Evolutionary conservation across 2,888 invertebrate genomes (phyloP).

Genomic region (Oscheius sp.): DNA sequence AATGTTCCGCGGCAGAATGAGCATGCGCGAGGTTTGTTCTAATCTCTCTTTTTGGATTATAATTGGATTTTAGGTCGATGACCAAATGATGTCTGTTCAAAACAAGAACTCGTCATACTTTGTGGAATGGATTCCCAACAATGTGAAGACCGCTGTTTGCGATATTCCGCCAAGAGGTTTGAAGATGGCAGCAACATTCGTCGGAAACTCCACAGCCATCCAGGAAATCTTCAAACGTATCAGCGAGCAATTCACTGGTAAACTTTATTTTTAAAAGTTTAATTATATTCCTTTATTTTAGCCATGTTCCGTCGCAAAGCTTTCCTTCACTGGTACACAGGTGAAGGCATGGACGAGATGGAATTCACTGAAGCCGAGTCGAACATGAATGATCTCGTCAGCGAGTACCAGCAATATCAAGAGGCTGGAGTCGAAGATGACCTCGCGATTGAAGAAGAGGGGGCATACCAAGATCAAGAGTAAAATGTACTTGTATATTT

Average conservation of each 20-base stretch:
- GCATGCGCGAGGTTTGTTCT: constrained; percentile 75
- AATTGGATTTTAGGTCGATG: constrained; percentile 45
- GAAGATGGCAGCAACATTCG: constrained; percentile 90
- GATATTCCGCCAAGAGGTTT: constrained; percentile 90
- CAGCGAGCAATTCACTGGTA: constrained; percentile 83
- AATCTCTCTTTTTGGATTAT: too few relatives aligned
- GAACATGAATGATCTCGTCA: constrained; percentile 83
- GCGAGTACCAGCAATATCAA: constrained; percentile 70
- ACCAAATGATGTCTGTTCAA: constrained; percentile 66
- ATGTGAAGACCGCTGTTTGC: constrained; percentile 92
- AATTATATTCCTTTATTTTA: constrained; percentile 40
- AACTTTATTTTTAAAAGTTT: background rate
- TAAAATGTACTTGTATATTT: background rate
- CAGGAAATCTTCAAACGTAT: constrained; percentile 89
- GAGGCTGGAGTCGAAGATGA: constrained; percentile 60
- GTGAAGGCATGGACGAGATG: constrained; percentile 97
- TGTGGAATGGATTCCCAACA: constrained; percentile 78
- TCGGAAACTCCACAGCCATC: constrained; percentile 89
- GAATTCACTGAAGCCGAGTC: constrained; percentile 95
- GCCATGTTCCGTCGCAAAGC: constrained; percentile 95
- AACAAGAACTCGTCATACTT: constrained; percentile 68
- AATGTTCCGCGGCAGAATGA: constrained; percentile 78
- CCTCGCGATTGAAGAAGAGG: constrained; percentile 39
- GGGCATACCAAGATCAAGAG: constrained; percentile 4
- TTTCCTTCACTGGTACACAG: constrained; percentile 97